Evolutionary conservation across 1,140 invertebrate genomes (phyloP).

Genomic region (Pseudomyrmex concolor): DNA sequence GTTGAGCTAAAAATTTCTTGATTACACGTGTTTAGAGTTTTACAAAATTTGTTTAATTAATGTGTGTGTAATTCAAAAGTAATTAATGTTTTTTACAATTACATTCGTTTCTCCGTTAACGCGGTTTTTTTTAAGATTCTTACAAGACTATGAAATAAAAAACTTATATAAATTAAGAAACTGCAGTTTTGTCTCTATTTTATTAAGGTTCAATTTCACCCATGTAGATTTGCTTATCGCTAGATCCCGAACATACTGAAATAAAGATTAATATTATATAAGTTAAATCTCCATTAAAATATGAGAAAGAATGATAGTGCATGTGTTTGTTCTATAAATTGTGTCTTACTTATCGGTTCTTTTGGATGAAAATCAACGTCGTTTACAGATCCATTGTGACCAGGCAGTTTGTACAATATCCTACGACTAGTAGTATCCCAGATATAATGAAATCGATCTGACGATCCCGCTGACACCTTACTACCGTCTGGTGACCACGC

Average conservation of each 20-base stretch:
- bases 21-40: too few relatives aligned
- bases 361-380: slow-evolving; percentile 98
- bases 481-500: slow-evolving; percentile 93
- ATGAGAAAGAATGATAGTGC: background rate
- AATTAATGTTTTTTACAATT: too few relatives aligned
- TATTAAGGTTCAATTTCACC: slow-evolving; percentile 94
- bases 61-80: too few relatives aligned
- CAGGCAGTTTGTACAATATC: slow-evolving; percentile 98
- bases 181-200: background rate
- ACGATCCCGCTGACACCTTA: slow-evolving; percentile 94
- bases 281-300: too few relatives aligned
- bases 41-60: too few relatives aligned
- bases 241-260: slow-evolving; percentile 95
- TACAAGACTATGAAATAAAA: too few relatives aligned
- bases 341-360: slow-evolving; percentile 92
- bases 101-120: too few relatives aligned
- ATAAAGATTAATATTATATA: slow-evolving; percentile 73
- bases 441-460: slow-evolving; percentile 97
- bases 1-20: too few relatives aligned
- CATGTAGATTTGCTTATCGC: slow-evolving; percentile 98
- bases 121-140: too few relatives aligned
- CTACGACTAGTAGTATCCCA: slow-evolving; percentile 97
- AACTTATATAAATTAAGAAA: too few relatives aligned
- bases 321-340: background rate
- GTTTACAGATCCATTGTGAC: slow-evolving; percentile 99